Percentiles rank a stretch among this genome's conserved stretches.
These are phyloP conservation scores for Avahi laniger DNA, from an alignment of 2,797 vertebrate genomes.

Conservation along the genomic window DNA sequence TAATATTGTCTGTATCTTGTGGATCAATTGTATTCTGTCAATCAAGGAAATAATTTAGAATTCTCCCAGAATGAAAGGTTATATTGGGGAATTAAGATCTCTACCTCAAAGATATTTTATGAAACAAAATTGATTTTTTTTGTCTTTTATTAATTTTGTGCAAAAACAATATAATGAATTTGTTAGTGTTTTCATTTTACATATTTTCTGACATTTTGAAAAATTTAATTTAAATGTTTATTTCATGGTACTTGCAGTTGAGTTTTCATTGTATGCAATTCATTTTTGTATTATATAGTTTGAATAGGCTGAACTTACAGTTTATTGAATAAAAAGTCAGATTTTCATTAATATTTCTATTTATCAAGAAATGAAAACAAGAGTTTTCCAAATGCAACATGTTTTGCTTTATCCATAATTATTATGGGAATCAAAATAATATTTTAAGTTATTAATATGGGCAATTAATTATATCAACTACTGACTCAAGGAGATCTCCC, in stretches of 20 bases:
- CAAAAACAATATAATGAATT: background rate
- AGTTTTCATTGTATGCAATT: constrained; percentile 12
- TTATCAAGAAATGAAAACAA: background rate
- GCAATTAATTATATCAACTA: background rate
- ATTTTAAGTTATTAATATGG: constrained; percentile 54
- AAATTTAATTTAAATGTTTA: background rate
- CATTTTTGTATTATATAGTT: background rate
- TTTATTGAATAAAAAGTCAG: constrained; percentile 45
- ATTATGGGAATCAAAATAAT: constrained; percentile 29
- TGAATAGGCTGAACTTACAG: background rate
- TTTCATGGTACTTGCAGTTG: background rate
- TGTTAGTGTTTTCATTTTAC: constrained; percentile 20
- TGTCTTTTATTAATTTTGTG: constrained; percentile 4
- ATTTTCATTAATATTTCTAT: constrained; percentile 10
- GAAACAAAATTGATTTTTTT: background rate
- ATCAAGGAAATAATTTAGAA: background rate
- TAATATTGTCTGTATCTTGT: background rate
- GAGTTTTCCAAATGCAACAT: background rate
- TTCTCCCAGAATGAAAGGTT: constrained; percentile 20
- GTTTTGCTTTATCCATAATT: constrained; percentile 38
- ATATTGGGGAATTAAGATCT: background rate
- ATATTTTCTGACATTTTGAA: background rate
- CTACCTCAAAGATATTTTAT: constrained; percentile 13
- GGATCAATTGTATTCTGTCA: background rate
- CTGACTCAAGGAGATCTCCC: background rate